phyloP scores from a whole-genome alignment of 2,797 vertebrate genomes.

The Echiichthys vipera region DNA sequence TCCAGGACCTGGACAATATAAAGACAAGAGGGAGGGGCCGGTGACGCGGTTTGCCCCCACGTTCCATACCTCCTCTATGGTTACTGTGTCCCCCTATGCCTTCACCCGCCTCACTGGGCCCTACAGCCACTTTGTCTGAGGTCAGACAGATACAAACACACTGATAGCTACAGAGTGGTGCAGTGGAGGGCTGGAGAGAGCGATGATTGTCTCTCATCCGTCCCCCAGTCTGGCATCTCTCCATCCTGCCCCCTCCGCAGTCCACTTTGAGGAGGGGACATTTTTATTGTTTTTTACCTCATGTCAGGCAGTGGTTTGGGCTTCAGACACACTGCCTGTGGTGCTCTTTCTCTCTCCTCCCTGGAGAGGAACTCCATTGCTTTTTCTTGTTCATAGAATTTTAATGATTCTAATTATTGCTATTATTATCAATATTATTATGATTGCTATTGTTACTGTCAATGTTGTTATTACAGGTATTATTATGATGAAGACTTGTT shows the following conservation, averaged over 20 bases:
- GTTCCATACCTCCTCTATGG: conserved; percentile 91
- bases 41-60: conserved; percentile 88
- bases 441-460: conserved; percentile 89
- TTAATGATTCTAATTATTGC: conserved; percentile 89
- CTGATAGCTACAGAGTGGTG: conserved; percentile 61
- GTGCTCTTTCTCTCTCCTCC: conserved; percentile 93
- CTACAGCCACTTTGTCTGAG: conserved; percentile 96
- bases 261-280: conserved; percentile 69
- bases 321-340: conserved; percentile 89
- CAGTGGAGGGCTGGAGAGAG: conserved; percentile 67
- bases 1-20: conserved; percentile 84
- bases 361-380: conserved; percentile 88
- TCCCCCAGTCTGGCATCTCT: conserved; percentile 72
- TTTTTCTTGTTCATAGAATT: conserved; percentile 89
- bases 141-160: conserved; percentile 58
- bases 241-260: conserved; percentile 68
- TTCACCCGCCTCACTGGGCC: conserved; percentile 98
- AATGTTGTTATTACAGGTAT: conserved; percentile 89
- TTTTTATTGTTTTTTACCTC: conserved; percentile 93
- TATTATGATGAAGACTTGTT: conserved; percentile 84
- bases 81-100: conserved; percentile 96
- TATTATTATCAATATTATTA: conserved; percentile 89
- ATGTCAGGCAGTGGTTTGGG: conserved; percentile 91
- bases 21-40: conserved; percentile 90
- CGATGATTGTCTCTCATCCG: conserved; percentile 67